Percentiles rank a stretch among this genome's conserved stretches.
These are phyloP conservation scores for Amphiura filiformis DNA, from an alignment of 35 echinoderm and acorn worm species.

Conservation along the genomic window DNA sequence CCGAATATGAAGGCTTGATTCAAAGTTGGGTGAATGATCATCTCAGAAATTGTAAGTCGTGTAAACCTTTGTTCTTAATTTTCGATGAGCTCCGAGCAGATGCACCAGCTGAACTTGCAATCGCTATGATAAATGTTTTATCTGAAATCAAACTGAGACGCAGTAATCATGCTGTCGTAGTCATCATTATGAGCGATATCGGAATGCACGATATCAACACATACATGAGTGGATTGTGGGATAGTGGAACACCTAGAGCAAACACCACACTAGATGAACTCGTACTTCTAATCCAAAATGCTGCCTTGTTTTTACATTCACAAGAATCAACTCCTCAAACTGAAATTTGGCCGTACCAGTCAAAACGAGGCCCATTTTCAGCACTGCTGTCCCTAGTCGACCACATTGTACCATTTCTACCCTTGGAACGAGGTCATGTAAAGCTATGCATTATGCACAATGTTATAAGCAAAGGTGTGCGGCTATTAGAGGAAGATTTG, in stretches of 20 bases:
- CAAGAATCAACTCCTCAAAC: neutral
- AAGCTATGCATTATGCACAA: constrained; percentile 32
- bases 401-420: constrained; percentile 36
- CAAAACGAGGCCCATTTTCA: neutral
- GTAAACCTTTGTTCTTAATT: constrained; percentile 13
- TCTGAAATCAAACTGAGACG: neutral
- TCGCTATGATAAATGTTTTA: neutral
- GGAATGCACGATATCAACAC: neutral
- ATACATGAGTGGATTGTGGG: neutral
- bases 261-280: neutral
- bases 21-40: constrained; percentile 9
- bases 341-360: neutral
- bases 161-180: neutral
- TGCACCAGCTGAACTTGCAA: constrained; percentile 13
- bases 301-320: neutral
- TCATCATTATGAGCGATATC: constrained; percentile 11
- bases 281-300: neutral
- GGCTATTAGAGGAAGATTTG: constrained; percentile 20
- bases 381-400: neutral
- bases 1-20: neutral
- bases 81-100: constrained; percentile 28
- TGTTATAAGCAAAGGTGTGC: constrained; percentile 2
- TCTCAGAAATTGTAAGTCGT: neutral
- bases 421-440: constrained; percentile 45
- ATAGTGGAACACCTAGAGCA: neutral